These are phyloP conservation scores for Gymnodraco acuticeps DNA, from an alignment of 2,797 vertebrate genomes.

Conservation along the genomic window DNA sequence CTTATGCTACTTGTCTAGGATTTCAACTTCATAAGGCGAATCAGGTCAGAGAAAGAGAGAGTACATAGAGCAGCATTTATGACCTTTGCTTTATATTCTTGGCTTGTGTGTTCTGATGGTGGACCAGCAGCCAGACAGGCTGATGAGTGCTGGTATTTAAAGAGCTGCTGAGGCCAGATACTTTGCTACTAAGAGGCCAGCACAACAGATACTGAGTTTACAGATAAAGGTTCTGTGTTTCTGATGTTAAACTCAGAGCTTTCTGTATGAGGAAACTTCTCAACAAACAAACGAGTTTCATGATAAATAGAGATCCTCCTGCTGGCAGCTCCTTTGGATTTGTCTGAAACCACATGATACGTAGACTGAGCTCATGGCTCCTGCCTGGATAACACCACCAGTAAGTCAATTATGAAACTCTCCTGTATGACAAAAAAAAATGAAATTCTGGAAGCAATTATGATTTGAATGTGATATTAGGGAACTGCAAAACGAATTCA, in stretches of 20 bases:
- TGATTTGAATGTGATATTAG: not conserved
- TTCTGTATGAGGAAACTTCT: not conserved
- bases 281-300: not conserved
- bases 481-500: not conserved
- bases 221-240: slow-evolving; percentile 29
- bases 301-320: not conserved
- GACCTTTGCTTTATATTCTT: slow-evolving; percentile 21
- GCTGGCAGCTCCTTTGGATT: slow-evolving; percentile 3
- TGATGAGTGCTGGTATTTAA: slow-evolving; percentile 73
- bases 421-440: not conserved
- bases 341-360: slow-evolving; percentile 2
- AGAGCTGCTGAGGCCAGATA: slow-evolving; percentile 51
- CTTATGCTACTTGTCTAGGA: not conserved
- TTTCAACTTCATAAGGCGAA: slow-evolving; percentile 2
- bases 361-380: slow-evolving; percentile 7
- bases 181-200: slow-evolving; percentile 32
- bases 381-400: slow-evolving; percentile 6
- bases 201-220: slow-evolving; percentile 30
- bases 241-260: slow-evolving; percentile 7
- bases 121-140: slow-evolving; percentile 27
- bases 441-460: not conserved
- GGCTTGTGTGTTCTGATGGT: slow-evolving; percentile 3
- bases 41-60: not conserved
- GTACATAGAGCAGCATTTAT: slow-evolving; percentile 25
- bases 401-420: slow-evolving; percentile 9